These are phyloP conservation scores for Drosophila nigritarsus DNA, from an alignment of 2,888 invertebrate species.

Conservation along the genomic window DNA sequence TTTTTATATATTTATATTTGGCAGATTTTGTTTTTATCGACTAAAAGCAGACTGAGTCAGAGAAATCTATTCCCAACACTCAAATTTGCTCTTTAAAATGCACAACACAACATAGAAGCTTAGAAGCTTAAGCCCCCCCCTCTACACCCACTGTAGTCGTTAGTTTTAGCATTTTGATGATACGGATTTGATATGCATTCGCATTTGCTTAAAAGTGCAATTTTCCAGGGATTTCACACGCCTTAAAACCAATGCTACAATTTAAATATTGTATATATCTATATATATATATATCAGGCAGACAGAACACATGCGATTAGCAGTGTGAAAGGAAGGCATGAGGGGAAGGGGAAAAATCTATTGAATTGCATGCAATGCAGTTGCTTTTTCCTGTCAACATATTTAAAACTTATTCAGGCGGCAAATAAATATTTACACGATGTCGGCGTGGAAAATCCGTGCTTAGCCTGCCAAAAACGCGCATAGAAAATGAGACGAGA, in stretches of 20 bases:
- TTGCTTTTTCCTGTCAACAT: conserved; percentile 54
- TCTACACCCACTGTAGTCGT: not conserved
- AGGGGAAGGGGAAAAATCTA: conserved; percentile 19
- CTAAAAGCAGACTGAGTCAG: not conserved
- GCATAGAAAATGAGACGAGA: conserved; percentile 47
- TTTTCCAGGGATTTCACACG: conserved; percentile 27
- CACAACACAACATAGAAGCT: not conserved
- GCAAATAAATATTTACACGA: conserved; percentile 75
- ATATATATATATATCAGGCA: conserved; percentile 5
- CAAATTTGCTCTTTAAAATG: not conserved
- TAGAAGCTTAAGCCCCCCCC: too few relatives aligned
- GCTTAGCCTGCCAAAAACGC: conserved; percentile 67
- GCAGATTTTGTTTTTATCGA: not conserved
- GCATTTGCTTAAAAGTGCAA: conserved; percentile 25
- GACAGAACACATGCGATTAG: conserved; percentile 48
- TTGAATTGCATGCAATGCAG: conserved; percentile 40
- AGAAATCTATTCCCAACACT: not conserved
- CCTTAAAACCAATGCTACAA: conserved; percentile 4
- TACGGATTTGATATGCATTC: conserved; percentile 26
- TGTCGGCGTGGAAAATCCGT: conserved; percentile 63
- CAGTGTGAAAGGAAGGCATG: not conserved
- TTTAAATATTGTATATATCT: conserved; percentile 13
- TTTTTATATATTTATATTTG: not conserved
- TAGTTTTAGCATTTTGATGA: conserved; percentile 20
- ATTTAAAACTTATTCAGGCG: conserved; percentile 79